Percentiles rank a stretch among this genome's conserved stretches.
These are phyloP conservation scores for Drepana arcuata DNA, from an alignment of 1,140 invertebrate genomes.

Conservation along the genomic window DNA sequence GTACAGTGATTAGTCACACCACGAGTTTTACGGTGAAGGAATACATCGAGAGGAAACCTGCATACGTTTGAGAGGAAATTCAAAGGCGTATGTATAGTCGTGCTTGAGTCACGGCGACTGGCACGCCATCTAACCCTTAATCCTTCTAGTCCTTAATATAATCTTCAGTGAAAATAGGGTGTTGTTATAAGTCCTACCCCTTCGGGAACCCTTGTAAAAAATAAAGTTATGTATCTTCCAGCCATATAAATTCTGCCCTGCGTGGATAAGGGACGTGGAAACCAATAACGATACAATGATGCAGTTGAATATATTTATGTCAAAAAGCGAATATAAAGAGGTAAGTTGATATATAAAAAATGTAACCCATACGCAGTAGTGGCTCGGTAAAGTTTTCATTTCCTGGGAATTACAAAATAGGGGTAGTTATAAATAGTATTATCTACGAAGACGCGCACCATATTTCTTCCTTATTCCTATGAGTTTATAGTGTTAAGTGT, in stretches of 20 bases:
- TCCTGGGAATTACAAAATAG: neutral
- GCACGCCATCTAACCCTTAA: no score
- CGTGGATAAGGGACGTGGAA: slow-evolving; percentile 58
- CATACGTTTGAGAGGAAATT: no score
- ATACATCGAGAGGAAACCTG: no score
- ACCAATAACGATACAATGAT: slow-evolving; percentile 75
- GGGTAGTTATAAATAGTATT: neutral
- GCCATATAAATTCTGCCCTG: slow-evolving; percentile 52
- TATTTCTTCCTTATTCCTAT: neutral
- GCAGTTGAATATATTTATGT: slow-evolving; percentile 76
- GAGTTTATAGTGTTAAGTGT: no score
- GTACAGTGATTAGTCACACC: no score
- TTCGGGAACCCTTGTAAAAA: no score
- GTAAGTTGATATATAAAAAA: slow-evolving; percentile 21
- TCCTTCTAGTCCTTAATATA: neutral
- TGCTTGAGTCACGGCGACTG: no score
- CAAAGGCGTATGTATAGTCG: neutral
- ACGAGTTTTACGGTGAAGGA: no score
- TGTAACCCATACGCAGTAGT: neutral
- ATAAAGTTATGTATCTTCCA: slow-evolving; percentile 43
- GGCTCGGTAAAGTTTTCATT: neutral
- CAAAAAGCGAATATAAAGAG: slow-evolving; percentile 70
- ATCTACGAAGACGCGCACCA: neutral
- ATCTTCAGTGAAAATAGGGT: neutral
- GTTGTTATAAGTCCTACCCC: neutral